Evolutionary conservation across 2,888 invertebrate genomes (phyloP), one percentile per base, ranked within the genome.

Genomic region (Acanthosepion lycidas): DNA sequence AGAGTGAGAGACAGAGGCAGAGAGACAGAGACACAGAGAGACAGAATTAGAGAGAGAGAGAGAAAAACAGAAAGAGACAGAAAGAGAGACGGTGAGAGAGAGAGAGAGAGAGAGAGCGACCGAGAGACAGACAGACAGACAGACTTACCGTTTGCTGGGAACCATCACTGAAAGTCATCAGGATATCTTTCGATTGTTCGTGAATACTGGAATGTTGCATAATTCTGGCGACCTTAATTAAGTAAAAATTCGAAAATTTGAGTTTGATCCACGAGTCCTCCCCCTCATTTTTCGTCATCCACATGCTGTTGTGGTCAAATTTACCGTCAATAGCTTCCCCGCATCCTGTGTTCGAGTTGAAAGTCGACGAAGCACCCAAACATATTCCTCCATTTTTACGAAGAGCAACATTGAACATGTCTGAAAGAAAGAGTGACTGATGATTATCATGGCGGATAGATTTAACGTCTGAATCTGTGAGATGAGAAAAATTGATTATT

Each of bases 211-310:
- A 55, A 18, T 64, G 94, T 28, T 94, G 94, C 94, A 94, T 94
- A 28, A 94, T 59, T 55, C 94, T 55, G 20, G 94, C 55, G 26
- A 48, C 42, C n/a, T 59, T 64, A n/a, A 94, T 28, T 8, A 59
- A 59, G 42, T 94, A 94, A 33, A 64, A 59, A 6, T 51, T 42
- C 6, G 33, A 6, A 12, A 94, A 94, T n/a, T 33, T n/a, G 15
- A 94, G 28, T 33, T 94, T 94, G 94, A 94, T 94, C 94, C 94
- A 94, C 33, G 94, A 94, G 4, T 64, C 94, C 26, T 33, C 26
- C 23, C 59, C 94, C 23, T 94, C 59, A 33, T 6, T 33, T 15
- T 15, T 42, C 15, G 55, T 94, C 94, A 64, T 64, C 94, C 94
- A 94, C 64, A 59, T 64, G 26, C 64, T 59, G 55, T 64, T 94